These are phyloP conservation scores for Petrophora chlorosata DNA, from an alignment of 2,888 invertebrate species.

Conservation along the genomic window DNA sequence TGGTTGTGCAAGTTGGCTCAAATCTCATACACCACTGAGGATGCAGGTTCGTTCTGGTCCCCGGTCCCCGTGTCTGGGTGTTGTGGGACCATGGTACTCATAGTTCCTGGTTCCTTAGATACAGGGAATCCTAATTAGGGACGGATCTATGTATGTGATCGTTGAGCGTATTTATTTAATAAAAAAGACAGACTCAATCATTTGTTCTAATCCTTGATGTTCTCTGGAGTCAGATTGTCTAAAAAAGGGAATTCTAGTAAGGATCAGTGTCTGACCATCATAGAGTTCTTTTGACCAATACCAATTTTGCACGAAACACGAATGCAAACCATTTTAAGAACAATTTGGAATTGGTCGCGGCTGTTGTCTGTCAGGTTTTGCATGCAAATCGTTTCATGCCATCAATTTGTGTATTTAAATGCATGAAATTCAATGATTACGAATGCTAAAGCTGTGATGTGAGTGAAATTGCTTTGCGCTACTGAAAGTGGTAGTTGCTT, in stretches of 20 bases:
- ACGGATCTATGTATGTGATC: too few species aligned
- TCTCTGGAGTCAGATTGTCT: neutral
- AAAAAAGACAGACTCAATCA: too few species aligned
- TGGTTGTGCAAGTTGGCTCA: too few species aligned
- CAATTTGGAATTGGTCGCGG: constrained; percentile 66
- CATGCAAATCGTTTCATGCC: constrained; percentile 21
- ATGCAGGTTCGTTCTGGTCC: too few species aligned
- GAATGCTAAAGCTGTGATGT: constrained; percentile 3
- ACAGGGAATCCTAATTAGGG: too few species aligned
- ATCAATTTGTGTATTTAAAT: constrained; percentile 16
- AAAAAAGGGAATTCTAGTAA: neutral
- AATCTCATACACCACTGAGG: too few species aligned
- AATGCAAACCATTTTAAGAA: constrained; percentile 64
- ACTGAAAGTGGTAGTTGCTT: constrained; percentile 7
- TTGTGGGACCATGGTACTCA: too few species aligned
- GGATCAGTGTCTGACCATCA: too few species aligned
- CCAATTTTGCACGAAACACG: constrained; percentile 43
- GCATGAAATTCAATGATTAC: constrained; percentile 27
- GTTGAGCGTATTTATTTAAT: too few species aligned
- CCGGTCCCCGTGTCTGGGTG: too few species aligned
- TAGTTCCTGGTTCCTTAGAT: too few species aligned
- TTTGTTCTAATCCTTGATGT: too few species aligned
- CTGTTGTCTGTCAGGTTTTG: constrained; percentile 41
- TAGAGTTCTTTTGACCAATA: constrained; percentile 35
- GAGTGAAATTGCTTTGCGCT: constrained; percentile 18